Conservation (phyloP, 2,888 invertebrate genomes). For the Hybos culiciformis region DNA sequence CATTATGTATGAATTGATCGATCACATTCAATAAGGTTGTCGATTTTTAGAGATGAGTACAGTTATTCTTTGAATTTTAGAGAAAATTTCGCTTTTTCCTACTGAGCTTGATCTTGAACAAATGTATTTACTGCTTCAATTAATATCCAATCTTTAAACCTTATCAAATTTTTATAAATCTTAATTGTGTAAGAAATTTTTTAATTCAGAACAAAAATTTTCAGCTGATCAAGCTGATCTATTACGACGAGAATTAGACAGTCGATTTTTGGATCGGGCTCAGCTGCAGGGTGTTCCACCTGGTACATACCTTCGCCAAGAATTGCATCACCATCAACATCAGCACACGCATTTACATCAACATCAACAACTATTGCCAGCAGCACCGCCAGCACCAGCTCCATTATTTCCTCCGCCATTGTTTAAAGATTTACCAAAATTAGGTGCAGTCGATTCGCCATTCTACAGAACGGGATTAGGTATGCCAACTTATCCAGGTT, state of each 20-base stretch:
- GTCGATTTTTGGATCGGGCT: constrained; percentile 76
- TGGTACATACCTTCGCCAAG: constrained; percentile 57
- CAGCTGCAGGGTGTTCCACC: constrained; percentile 44
- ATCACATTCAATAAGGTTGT: neutral
- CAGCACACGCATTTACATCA: constrained; percentile 86
- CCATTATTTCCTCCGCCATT: constrained; percentile 46
- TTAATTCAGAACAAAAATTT: constrained; percentile 5
- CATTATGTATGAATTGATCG: too few relatives aligned
- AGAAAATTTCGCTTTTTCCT: too few relatives aligned
- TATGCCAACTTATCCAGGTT: constrained; percentile 64
- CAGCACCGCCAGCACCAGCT: constrained; percentile 42
- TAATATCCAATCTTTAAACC: neutral
- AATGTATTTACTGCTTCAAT: neutral
- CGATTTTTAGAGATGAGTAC: too few relatives aligned
- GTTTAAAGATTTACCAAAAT: constrained; percentile 81
- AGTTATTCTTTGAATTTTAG: too few relatives aligned
- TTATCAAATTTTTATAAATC: neutral
- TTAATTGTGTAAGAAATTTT: neutral
- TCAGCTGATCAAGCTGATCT: constrained; percentile 64
- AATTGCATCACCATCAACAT: constrained; percentile 88
- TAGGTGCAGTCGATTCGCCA: constrained; percentile 61
- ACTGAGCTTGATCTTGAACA: too few relatives aligned
- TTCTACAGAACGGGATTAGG: constrained; percentile 60
- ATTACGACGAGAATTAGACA: constrained; percentile 78
- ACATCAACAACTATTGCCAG: constrained; percentile 57